Base-by-base conservation (phyloP, 2,888 invertebrate species). In the Acanthoscelides obtectus region DNA sequence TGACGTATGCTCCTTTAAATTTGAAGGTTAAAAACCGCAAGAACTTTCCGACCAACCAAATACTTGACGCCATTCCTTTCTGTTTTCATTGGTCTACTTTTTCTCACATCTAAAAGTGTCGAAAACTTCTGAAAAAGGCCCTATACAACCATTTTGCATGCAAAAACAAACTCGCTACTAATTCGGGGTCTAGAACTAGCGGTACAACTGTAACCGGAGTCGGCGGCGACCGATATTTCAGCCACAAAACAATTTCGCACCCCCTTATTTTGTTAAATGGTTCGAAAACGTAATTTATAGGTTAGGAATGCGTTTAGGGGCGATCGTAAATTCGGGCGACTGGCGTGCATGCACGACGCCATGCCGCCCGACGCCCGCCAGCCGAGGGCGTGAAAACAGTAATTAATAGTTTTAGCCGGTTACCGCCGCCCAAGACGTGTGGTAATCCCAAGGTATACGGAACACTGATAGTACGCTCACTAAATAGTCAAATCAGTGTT, bases 231-330 rank as follows among this genome's bases (percentile, higher is more conserved):
- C 45, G 45, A 45, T 45, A 45, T 45, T 45, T 45, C 45, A 45
- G 45, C 22, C 45, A 12, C 70, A 66, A 70, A 66, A 70, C 66
- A 70, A 70, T 70, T 70, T 70, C 66, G 66, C 70, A 78, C 76
- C 77, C 76, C 74, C 78, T 78, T 76, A 78, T 79, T 80, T 80
- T 79, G 80, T 80, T 77, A 75, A 77, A 79, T 78, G 74, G 79
- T 74, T 74, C 74, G 79, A 78, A 79, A 79, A 78, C 76, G 73
- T 78, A 78, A 80, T 80, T 79, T 80, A 80, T 77, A 76, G 75
- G 72, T 25, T 45, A n/a, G 70, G 22, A 71, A 45, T 64, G 68
- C 66, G 71, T 70, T 70, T 25, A 68, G 65, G 64, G 27, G 64
- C 66, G 63, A 25, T 68, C 63, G 68, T 68, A 71, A 71, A 68